Evolutionary conservation across 2,113 vertebrate species (phyloP), one percentile per base, ranked within the genome.

Genomic region (Hypanus sabinus): DNA sequence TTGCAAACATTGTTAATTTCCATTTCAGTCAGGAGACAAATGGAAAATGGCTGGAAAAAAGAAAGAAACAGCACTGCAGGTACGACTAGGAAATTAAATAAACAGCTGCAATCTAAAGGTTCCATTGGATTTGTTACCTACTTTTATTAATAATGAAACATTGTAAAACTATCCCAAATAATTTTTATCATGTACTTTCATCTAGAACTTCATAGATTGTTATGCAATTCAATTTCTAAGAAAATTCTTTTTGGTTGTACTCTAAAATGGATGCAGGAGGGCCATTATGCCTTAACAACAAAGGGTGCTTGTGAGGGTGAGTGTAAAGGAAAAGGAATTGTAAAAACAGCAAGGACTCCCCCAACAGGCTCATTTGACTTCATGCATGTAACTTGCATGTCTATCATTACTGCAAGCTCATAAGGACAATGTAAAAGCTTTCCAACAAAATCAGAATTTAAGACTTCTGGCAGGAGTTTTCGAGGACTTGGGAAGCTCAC

Each of bases 21-120:
- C 94, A 30, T 38, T 77, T 33, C 22, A 38, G 68, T 93, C 73
- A 68, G 24, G 55, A 92, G 18, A n/a, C n/a, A n/a, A n/a, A n/a
- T n/a, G n/a, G n/a, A n/a, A 55, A 62, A 97, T 97, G 97, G 96
- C 97, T 76, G 96, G 95, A 0, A 97, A 97, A 95, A 97, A 97
- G 95, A 97, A 97, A 95, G 97, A 97, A 95, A 95, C 95, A 33
- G 95, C 88, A 94, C 94, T 97, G 60, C 97, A 97, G 97, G 97
- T 97, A 93, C 30, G 94, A 83, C 30, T 1, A 11, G 22, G 60
- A 65, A 94, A 46, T 11, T 20, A 33, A 87, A 68, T 5, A 5
- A 65, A 33, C 22, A 55, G 22, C 22, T 55, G 46, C 60, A 90
- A 65, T 90, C n/a, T 16, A 22, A n/a, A 16, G 57, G 83, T 88